phyloP scores from a whole-genome alignment of 2,888 invertebrate species.

The Monopis laevigella region DNA sequence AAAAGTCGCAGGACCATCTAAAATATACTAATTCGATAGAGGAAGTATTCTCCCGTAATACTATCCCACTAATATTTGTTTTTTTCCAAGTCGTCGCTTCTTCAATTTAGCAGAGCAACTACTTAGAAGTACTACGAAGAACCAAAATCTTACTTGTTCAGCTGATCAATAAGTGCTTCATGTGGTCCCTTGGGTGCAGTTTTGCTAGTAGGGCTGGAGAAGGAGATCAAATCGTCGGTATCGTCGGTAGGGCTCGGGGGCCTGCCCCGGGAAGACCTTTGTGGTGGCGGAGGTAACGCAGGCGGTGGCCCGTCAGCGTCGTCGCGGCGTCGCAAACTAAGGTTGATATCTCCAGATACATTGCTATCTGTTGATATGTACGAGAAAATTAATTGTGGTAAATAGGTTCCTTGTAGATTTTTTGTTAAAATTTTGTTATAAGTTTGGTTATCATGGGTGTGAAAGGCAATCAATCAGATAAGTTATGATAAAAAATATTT shows the following conservation, averaged over 20 bases:
- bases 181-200: slow-evolving; percentile 54
- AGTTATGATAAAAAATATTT: too few relatives aligned
- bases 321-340: slow-evolving; percentile 54
- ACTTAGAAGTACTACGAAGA: too few relatives aligned
- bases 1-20: too few relatives aligned
- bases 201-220: slow-evolving; percentile 71
- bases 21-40: too few relatives aligned
- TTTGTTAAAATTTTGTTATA: background rate
- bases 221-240: slow-evolving; percentile 75
- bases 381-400: too few relatives aligned
- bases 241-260: slow-evolving; percentile 51
- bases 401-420: background rate
- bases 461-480: too few relatives aligned
- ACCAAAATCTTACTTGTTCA: slow-evolving; percentile 60
- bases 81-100: too few relatives aligned
- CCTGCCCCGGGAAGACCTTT: slow-evolving; percentile 40
- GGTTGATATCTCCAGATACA: slow-evolving; percentile 39
- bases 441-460: background rate
- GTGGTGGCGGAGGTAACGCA: slow-evolving; percentile 53
- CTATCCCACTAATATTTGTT: too few relatives aligned
- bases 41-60: too few relatives aligned
- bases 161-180: slow-evolving; percentile 65
- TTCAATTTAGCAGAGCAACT: too few relatives aligned
- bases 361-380: slow-evolving; percentile 44
- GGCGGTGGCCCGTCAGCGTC: slow-evolving; percentile 53